Evolutionary conservation across 1,140 invertebrate species (phyloP).

Genomic region (Drosophila gunungcola): DNA sequence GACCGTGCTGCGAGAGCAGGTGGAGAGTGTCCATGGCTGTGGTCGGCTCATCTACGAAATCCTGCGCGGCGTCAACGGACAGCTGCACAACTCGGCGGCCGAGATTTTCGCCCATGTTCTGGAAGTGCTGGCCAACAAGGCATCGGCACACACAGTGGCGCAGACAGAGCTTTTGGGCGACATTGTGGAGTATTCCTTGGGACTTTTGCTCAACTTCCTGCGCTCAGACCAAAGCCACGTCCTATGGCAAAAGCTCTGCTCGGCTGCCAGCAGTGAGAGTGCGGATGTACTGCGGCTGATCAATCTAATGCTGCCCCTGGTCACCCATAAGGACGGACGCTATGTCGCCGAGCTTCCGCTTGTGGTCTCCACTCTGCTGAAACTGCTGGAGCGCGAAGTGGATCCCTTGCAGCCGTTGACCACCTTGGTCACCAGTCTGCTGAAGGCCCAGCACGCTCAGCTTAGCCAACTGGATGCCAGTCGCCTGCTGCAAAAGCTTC

Average conservation of each 20-base stretch:
- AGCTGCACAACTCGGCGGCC: slow-evolving; percentile 92
- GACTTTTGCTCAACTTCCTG: slow-evolving; percentile 87
- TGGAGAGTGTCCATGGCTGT: slow-evolving; percentile 90
- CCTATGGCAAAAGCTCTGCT: slow-evolving; percentile 86
- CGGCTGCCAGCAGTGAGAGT: slow-evolving; percentile 1
- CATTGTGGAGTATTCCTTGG: slow-evolving; percentile 87
- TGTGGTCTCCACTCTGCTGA: slow-evolving; percentile 86
- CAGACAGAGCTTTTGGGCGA: slow-evolving; percentile 87
- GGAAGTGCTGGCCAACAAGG: slow-evolving; percentile 85
- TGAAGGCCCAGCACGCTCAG: slow-evolving; percentile 85
- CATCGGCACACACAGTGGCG: slow-evolving; percentile 86
- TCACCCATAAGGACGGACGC: slow-evolving; percentile 88
- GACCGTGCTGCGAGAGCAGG: slow-evolving; percentile 88
- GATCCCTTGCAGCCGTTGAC: slow-evolving; percentile 40
- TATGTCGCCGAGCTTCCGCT: slow-evolving; percentile 87
- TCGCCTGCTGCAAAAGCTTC: slow-evolving; percentile 87
- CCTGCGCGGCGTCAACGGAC: slow-evolving; percentile 90
- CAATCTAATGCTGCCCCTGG: slow-evolving; percentile 86
- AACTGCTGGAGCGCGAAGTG: slow-evolving; percentile 84
- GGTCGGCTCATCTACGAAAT: slow-evolving; percentile 94
- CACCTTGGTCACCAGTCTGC: slow-evolving; percentile 52
- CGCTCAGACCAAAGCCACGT: slow-evolving; percentile 87
- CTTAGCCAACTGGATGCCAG: slow-evolving; percentile 90
- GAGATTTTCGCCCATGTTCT: slow-evolving; percentile 88
- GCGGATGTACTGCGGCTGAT: slow-evolving; percentile 40